phyloP scores from a whole-genome alignment of 2,113 vertebrate species.

The Sula dactylatra region DNA sequence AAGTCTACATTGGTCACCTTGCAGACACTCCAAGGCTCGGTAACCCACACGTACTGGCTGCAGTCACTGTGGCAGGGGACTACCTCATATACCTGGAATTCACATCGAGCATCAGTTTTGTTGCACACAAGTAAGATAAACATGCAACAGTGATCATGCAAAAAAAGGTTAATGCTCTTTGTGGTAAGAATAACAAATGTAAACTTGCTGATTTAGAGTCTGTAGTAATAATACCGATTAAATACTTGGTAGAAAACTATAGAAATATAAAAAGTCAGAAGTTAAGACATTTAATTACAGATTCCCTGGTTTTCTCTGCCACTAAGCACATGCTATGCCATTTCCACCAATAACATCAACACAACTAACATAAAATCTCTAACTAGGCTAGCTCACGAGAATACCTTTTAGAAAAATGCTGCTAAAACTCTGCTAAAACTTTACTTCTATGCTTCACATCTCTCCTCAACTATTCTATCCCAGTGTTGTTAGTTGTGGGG shows the following conservation, averaged over 20 bases:
- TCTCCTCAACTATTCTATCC: background rate
- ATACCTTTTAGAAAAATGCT: background rate
- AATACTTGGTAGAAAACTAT: background rate
- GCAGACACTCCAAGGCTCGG: slow-evolving; percentile 94
- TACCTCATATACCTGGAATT: slow-evolving; percentile 91
- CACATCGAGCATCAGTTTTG: background rate
- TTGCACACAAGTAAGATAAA: background rate
- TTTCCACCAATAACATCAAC: background rate
- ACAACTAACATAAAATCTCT: background rate
- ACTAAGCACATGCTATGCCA: background rate
- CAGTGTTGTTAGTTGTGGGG: background rate
- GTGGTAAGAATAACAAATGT: background rate
- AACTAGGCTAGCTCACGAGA: background rate
- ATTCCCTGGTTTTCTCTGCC: background rate
- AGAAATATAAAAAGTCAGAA: background rate
- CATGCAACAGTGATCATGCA: background rate
- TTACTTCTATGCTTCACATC: background rate
- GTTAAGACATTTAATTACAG: background rate
- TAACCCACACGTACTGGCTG: slow-evolving; percentile 90
- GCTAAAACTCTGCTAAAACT: background rate
- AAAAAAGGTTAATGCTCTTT: background rate
- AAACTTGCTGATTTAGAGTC: background rate
- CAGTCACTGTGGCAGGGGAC: slow-evolving; percentile 96
- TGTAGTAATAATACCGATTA: background rate
- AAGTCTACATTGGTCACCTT: slow-evolving; percentile 93